Percentiles rank a stretch among this genome's conserved stretches.
These are phyloP conservation scores for Eriocheir sinensis DNA, from an alignment of 1,140 invertebrate species.

Conservation along the genomic window DNA sequence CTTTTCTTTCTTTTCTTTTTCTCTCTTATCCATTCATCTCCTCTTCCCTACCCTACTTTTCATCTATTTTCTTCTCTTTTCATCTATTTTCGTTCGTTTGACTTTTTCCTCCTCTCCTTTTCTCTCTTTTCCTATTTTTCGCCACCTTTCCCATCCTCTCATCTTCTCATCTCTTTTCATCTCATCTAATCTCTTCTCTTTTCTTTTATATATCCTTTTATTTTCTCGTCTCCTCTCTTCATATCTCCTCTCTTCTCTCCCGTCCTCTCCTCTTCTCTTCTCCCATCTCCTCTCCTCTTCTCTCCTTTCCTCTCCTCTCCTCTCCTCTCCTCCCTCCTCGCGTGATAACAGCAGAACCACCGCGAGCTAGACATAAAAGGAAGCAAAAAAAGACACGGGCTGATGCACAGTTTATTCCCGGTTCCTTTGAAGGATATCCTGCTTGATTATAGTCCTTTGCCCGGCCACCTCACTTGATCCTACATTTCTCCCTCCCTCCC, in stretches of 20 bases:
- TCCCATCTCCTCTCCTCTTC: too few relatives aligned
- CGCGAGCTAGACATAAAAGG: not conserved
- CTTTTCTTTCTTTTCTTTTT: too few relatives aligned
- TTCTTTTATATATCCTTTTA: not conserved
- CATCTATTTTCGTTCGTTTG: too few relatives aligned
- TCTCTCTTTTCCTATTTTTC: too few relatives aligned
- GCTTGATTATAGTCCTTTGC: constrained; percentile 5
- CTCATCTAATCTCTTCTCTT: too few relatives aligned
- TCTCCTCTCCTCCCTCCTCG: not conserved
- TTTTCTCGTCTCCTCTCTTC: not conserved
- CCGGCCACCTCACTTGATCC: constrained; percentile 9
- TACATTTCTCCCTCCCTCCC: not conserved
- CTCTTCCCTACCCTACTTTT: too few relatives aligned
- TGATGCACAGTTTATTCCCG: constrained; percentile 1
- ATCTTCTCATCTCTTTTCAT: too few relatives aligned
- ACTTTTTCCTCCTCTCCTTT: too few relatives aligned
- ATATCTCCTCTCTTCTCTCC: not conserved
- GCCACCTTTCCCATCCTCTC: too few relatives aligned
- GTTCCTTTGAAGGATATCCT: not conserved
- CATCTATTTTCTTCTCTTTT: too few relatives aligned
- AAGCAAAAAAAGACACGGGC: not conserved
- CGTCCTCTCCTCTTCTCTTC: too few relatives aligned
- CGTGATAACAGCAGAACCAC: not conserved
- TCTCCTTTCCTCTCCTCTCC: not conserved
- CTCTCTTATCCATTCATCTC: too few relatives aligned